Percentiles rank a stretch among this genome's conserved stretches.
These are phyloP conservation scores for Gadopsis bispinosus DNA, from an alignment of 2,797 vertebrate species.

Conservation along the genomic window DNA sequence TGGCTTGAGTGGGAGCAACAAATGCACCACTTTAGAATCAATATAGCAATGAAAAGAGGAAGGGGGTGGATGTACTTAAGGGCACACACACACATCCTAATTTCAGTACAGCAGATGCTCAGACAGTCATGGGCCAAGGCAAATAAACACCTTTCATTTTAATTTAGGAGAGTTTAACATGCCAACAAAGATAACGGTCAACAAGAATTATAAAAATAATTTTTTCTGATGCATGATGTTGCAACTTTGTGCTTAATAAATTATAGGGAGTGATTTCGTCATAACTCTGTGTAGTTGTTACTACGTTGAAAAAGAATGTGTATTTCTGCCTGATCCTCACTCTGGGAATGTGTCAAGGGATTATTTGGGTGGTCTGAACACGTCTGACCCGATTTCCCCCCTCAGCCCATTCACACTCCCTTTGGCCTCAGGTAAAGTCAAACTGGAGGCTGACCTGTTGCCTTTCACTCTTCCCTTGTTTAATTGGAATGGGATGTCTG, in stretches of 20 bases:
- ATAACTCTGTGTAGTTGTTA: neutral
- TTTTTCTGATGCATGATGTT: neutral
- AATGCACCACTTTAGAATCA: constrained; percentile 57
- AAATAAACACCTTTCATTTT: constrained; percentile 13
- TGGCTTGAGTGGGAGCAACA: constrained; percentile 46
- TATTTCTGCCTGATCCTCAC: constrained; percentile 13
- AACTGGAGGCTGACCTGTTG: constrained; percentile 52
- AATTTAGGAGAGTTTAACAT: constrained; percentile 2
- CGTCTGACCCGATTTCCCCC: constrained; percentile 60
- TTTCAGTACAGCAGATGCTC: constrained; percentile 17
- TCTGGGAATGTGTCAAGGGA: constrained; percentile 33
- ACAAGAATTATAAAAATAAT: neutral
- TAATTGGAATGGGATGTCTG: constrained; percentile 52
- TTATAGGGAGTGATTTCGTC: neutral
- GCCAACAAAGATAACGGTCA: constrained; percentile 9
- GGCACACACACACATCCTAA: constrained; percentile 8
- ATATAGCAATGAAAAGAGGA: constrained; percentile 47
- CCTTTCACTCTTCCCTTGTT: constrained; percentile 58
- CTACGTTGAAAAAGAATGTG: constrained; percentile 14
- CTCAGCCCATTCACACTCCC: constrained; percentile 42
- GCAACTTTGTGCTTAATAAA: neutral
- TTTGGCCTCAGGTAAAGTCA: constrained; percentile 64
- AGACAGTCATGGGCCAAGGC: neutral
- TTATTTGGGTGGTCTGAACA: constrained; percentile 44
- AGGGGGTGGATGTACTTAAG: constrained; percentile 29